Evolutionary conservation across 2,113 vertebrate species (phyloP), one percentile per base, ranked within the genome.

Genomic region (Plotosus lineatus): DNA sequence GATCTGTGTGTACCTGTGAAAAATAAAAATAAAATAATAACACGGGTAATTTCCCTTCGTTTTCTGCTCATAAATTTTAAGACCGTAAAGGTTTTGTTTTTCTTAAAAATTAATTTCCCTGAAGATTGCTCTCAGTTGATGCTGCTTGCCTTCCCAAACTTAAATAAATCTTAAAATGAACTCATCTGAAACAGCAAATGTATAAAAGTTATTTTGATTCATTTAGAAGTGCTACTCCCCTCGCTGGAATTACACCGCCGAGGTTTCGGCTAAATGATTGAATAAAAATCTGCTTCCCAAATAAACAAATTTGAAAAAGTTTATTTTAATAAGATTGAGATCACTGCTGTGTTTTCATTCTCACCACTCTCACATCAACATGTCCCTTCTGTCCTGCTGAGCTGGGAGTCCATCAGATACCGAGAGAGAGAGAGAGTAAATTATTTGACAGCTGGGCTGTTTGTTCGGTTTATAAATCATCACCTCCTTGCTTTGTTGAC

Each of bases 281-380:
- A 87, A 69, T 77, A 85, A 75, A 85, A 83, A 82, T 84, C 81
- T 86, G 78, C 51, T 83, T 88, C 66, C 33, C 5, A 83, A 85
- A 51, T 38, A 80, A 81, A 71, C 85, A 85, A 85, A 78, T 38
- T 82, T 76, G 80, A 78, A 83, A 42, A 77, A 78, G 90, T 89
- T 87, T 81, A 71, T 81, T 81, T 84, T 88, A 84, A 80, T 84
- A 82, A 92, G 90, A 92, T n/a, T 89, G 82, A 90, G 88, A 89
- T 88, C 82, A 81, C 85, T 58, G 82, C 82, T 89, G 85, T 84
- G 90, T 81, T 72, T 89, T 90, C 82, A 79, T 66, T 88, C 84
- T 91, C 87, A 90, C 93, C 85, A 90, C 83, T 91, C 90, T 91
- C 92, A 92, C 84, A 92, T 91, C 83, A 56, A 56, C n/a, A 60